Base-by-base conservation (phyloP, 2,888 invertebrate genomes). In the Drosophila prostipennis region DNA sequence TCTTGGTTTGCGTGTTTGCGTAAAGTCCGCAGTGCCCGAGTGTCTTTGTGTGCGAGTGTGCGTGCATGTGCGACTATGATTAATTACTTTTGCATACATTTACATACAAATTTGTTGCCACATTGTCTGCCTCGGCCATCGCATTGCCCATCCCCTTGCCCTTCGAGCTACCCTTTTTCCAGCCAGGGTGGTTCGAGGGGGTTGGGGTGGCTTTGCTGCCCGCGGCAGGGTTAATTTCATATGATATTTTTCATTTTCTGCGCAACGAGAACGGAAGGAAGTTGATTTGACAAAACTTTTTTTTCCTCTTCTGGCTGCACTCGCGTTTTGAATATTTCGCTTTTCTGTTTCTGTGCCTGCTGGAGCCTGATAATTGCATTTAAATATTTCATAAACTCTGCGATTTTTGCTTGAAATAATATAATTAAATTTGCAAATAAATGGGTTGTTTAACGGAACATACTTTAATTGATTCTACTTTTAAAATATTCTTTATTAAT, bases 31-130 rank as follows among this genome's bases (percentile, higher is more conserved):
- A 79, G 52, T 79, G 83, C 63, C 57, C 58, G 53, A 39, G 39
- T 68, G 39, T 26, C 40, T 53, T 29, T 46, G 53, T 68, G 57
- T 57, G 55, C 67, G 49, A 72, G 74, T 73, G 68, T 73, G 73
- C 65, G 77, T 84, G 79, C 88, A 79, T 84, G 87, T 89, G 87
- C 87, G 83, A 85, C 83, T 89, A 81, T 82, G 79, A 84, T 84
- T 84, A 84, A 84, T 88, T 84, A 79, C 83, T 83, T 87, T 85
- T 79, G 83, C 88, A 89, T 89, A 81, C 78, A 83, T 89, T 89
- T 87, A 79, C 89, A 83, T 89, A 81, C 80, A 86, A 89, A 88
- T 87, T 88, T 87, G 89, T 88, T 84, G 85, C 89, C 89, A 88
- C 85, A 83, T 88, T 85, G 85, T 85, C 85, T 85, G 85, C 80